A percentile compares a stretch with the other conserved stretches of the same genome.
These are phyloP conservation scores for Magallana angulata DNA, from an alignment of 1,140 invertebrate species.

Conservation along the genomic window DNA sequence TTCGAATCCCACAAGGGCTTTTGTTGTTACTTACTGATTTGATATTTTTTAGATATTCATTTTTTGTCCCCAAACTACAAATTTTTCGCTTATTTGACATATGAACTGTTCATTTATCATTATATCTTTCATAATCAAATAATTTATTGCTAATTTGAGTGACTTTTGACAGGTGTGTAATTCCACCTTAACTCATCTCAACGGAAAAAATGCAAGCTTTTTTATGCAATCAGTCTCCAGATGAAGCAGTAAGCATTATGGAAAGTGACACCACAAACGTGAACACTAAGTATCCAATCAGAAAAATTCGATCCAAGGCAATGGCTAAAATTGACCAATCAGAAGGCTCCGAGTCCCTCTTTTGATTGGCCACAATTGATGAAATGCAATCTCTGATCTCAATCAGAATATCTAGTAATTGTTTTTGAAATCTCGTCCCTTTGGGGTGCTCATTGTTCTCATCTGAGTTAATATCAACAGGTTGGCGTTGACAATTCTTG, in stretches of 20 bases:
- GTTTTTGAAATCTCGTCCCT: neutral
- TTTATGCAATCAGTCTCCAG: neutral
- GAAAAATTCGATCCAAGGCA: neutral
- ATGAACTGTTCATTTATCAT: no score
- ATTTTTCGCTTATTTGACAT: no score
- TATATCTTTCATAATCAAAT: no score
- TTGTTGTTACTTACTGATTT: no score
- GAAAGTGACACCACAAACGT: neutral
- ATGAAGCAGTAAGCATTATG: neutral
- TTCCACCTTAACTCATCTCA: no score
- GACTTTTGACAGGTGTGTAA: no score
- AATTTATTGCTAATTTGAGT: no score
- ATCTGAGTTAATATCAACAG: neutral
- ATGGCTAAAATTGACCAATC: neutral
- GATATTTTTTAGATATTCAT: no score
- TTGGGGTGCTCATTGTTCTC: neutral
- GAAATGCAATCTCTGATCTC: neutral
- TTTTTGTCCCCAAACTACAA: no score
- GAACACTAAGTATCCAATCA: neutral
- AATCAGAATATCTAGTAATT: constrained; percentile 3
- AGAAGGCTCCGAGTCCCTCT: neutral
- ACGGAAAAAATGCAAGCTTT: no score
- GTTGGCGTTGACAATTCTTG: neutral
- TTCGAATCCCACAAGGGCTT: no score
- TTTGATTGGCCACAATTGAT: neutral